Base-by-base conservation (phyloP, 2,888 invertebrate species). In the Oligia strigilis region DNA sequence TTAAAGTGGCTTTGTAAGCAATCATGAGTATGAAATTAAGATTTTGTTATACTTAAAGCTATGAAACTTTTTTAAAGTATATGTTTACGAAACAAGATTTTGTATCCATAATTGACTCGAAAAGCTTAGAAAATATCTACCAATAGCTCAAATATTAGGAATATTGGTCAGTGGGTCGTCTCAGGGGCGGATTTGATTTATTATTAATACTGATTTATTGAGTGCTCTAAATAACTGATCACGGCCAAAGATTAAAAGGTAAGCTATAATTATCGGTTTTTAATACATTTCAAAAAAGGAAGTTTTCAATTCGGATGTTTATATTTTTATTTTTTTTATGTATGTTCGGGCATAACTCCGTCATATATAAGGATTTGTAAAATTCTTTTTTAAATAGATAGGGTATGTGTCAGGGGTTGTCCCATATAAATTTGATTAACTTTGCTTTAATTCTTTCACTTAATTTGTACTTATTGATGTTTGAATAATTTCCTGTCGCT, bases 21-120 rank as follows among this genome's bases (percentile, higher is more conserved):
- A 66, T 46, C 49, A 66, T 65, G 8, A 29, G 58, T n/a, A 46
- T 87, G 40, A 70, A 84, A 87, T 87, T 77, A 66, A n/a, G 29
- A 17, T 62, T 40, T 46, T 71, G 29, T 43, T 43, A 58, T 49
- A 19, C 29, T 85, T 43, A 69, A 62, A 46, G 52, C 9, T 1
- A n/a, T 14, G 4, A 5, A 23, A 11, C 1, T 70, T 73, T 72
- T 64, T 46, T 1, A 5, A n/a, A n/a, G 6, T 60, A 60, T 1
- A 52, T 40, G 5, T 4, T 2, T 17, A 14, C 11, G 52, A 67
- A 80, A 52, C 2, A 17, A 66, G 14, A 36, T 60, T 46, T 43
- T 40, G 2, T 52, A n/a, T 14, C 11, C 2, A 29, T 66, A 49
- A n/a, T 23, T 9, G 11, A 17, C 43, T 29, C 14, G 29, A 66